Evolutionary conservation across 1,140 invertebrate species (phyloP), one percentile per base, ranked within the genome.

Genomic region (Leptoteleia sp.): DNA sequence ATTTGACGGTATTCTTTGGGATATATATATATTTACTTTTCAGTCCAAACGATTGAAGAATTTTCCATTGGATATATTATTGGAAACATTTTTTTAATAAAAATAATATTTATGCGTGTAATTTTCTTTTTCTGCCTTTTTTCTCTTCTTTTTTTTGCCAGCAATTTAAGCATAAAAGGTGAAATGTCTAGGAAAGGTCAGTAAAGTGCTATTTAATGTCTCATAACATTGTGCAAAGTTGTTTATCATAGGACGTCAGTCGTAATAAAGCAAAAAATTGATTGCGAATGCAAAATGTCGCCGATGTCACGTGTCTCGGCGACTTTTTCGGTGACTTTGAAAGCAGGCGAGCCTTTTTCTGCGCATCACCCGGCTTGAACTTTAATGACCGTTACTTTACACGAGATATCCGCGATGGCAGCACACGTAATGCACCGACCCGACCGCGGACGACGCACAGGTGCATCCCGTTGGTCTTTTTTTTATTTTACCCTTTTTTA

Each of bases 341-440:
- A 33, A 31, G 15, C 31, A 38, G 11, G 27, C n/a, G n/a, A n/a
- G 54, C 29, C 43, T 65, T 65, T 65, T 65, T 65, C 35, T 33
- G 35, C 27, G 61, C 47, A 43, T 31, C 31, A 50, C n/a, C 19
- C 12, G 40, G 15, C 45, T 40, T 59, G 65, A 59, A 70, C 43
- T 70, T 70, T 70, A 59, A 35, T 35, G 50, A 59, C 65, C 65
- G 65, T 70, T 70, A 59, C 42, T 33, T 70, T 42, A 5, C 50
- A 33, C 43, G 43, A n/a, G 22, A 22, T 52, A 33, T 52, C 43
- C 61, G 25, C 22, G 35, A 70, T 59, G 42, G 12, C 54, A 15
- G 33, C 45, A 59, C 33, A 16, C 33, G 50, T 57, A 68, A 68
- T 52, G 37, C 47, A 33, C 22, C 47, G 12, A 15, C 50, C 19